A percentile compares a stretch with the other conserved stretches of the same genome.
These are phyloP conservation scores for Barypeithes pellucidus DNA, from an alignment of 2,888 invertebrate genomes.

Conservation along the genomic window DNA sequence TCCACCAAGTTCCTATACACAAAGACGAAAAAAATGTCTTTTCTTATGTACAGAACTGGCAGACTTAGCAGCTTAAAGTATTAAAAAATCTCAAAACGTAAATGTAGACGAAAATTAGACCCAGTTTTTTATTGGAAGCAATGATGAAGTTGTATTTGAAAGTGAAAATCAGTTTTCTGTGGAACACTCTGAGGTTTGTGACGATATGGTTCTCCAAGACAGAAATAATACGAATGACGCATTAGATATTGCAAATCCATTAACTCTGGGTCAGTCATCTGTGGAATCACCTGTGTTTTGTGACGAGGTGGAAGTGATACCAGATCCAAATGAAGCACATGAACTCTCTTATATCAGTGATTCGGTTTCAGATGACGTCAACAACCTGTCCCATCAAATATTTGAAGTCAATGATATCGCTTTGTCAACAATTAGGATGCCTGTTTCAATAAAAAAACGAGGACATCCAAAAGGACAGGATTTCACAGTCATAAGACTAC, in stretches of 20 bases:
- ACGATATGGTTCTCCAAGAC: not conserved
- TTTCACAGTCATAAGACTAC: conserved; percentile 8
- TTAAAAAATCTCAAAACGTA: conserved; percentile 15
- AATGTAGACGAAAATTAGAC: conserved; percentile 14
- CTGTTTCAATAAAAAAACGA: conserved; percentile 1
- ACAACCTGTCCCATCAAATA: conserved; percentile 2
- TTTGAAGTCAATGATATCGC: conserved; percentile 1
- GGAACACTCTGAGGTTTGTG: not conserved
- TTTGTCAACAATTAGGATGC: not conserved
- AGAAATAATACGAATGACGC: not conserved
- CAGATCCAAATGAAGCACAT: conserved; percentile 2
- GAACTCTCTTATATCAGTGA: not conserved
- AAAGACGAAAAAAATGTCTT: no score
- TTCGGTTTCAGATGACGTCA: conserved; percentile 13
- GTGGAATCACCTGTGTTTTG: not conserved
- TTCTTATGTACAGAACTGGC: no score
- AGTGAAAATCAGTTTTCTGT: not conserved
- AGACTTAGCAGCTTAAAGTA: not conserved
- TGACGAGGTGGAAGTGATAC: not conserved
- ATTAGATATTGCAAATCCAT: not conserved
- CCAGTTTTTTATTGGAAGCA: conserved; percentile 7
- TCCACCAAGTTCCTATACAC: no score
- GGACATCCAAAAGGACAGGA: not conserved
- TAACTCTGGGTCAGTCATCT: no score
- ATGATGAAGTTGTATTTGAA: conserved; percentile 16